Evolutionary conservation across 1,140 invertebrate genomes (phyloP), one percentile per base, ranked within the genome.

Genomic region (Andrena cerasifolii): DNA sequence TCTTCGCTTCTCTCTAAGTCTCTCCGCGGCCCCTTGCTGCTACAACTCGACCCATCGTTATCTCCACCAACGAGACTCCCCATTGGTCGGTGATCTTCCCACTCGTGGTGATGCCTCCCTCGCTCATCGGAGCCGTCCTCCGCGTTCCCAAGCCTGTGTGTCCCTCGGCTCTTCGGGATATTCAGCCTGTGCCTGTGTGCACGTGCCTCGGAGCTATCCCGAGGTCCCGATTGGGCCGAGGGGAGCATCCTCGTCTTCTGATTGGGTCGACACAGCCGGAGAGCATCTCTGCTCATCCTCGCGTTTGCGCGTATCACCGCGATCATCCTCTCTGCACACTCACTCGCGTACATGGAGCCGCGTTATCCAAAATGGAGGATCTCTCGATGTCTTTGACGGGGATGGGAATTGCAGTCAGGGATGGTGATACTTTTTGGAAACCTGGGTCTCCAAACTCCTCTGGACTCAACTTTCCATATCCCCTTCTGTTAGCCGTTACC

Each of bases 261-360:
- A 87, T 90, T 90, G 89, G 89, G 59, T 59, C 67, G 6, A 36
- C 28, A 26, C 24, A 78, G 47, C 18, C 28, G 21, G 33, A 36
- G 80, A 89, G 75, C 90, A 91, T 91, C 91, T 90, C 88, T 91
- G 90, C 91, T 92, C 91, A 92, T 92, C 91, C 80, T 89, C 86
- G 90, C 88, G 88, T 72, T 90, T 91, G 91, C 91, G 91, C 91
- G 84, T 65, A 53, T 74, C 72, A 40, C 45, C 75, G 8, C 74
- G 31, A 84, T 86, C 51, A 56, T 65, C 36, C 10, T 40, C 59
- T 54, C 18, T n/a, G 24, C 18, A 53, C 26, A 18, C 12, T 12
- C 36, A n/a, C 14, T 14, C 10, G 24, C n/a, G 26, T 7, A 1
- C 54, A 3, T 18, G 10, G 6, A 28, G 26, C 14, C 26, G 66